These are phyloP conservation scores for Drosophila nr. medialis DNA, from an alignment of 2,888 invertebrate species.

Conservation along the genomic window DNA sequence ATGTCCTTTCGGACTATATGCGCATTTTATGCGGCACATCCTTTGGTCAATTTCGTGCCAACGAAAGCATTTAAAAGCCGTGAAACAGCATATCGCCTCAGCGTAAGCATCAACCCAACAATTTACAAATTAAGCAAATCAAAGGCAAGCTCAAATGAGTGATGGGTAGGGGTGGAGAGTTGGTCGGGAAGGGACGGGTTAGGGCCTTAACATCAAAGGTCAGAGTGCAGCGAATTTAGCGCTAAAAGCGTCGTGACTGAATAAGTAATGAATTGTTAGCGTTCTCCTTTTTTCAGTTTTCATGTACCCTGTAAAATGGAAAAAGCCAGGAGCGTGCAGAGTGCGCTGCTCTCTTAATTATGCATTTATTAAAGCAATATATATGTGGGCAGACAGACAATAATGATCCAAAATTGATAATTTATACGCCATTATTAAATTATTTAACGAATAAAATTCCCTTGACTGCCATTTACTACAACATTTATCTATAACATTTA, in stretches of 20 bases:
- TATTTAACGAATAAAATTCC: not conserved
- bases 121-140: conserved; percentile 79
- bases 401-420: not conserved
- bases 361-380: not conserved
- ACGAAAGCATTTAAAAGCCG: conserved; percentile 73
- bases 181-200: not conserved
- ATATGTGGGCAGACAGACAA: not conserved
- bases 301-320: conserved; percentile 30
- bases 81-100: conserved; percentile 56
- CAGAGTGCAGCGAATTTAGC: conserved; percentile 46
- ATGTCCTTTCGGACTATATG: conserved; percentile 48
- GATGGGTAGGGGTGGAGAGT: not conserved
- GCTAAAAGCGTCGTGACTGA: conserved; percentile 74
- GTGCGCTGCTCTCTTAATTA: not conserved
- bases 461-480: not conserved
- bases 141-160: conserved; percentile 56
- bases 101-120: conserved; percentile 42
- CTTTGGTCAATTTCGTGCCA: conserved; percentile 73
- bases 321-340: not conserved
- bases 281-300: conserved; percentile 32
- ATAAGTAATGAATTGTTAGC: conserved; percentile 66
- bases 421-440: not conserved
- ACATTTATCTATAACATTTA: not conserved
- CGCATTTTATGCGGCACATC: conserved; percentile 48
- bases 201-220: conserved; percentile 14